These are phyloP conservation scores for Cyclura pinguis DNA, from an alignment of 2,797 vertebrate genomes.

Conservation along the genomic window DNA sequence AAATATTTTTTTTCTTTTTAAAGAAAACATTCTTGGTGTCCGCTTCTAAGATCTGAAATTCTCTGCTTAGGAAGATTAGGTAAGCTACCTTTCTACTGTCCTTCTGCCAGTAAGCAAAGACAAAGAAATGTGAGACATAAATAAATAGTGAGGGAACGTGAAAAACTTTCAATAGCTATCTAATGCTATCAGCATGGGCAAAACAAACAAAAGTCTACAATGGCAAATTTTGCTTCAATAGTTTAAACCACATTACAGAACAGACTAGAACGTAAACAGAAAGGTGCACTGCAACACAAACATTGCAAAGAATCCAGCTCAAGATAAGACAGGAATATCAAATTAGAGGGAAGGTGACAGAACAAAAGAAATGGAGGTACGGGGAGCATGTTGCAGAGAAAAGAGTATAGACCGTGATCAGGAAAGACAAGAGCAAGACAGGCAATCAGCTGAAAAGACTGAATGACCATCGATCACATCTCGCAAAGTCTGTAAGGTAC, in stretches of 20 bases:
- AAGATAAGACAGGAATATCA: background rate
- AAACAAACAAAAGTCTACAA: background rate
- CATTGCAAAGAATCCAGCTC: background rate
- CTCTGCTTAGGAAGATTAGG: background rate
- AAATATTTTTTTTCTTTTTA: background rate
- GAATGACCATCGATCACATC: background rate
- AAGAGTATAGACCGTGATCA: background rate
- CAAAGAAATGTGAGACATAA: background rate
- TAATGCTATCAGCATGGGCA: background rate
- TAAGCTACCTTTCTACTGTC: background rate
- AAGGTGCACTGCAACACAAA: background rate
- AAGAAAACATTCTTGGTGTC: background rate
- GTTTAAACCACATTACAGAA: background rate
- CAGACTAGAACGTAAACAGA: background rate
- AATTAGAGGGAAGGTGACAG: background rate
- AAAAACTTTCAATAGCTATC: background rate
- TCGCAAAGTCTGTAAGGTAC: background rate
- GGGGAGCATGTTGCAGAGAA: background rate
- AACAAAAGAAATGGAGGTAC: background rate
- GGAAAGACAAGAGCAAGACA: no score
- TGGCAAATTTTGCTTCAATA: background rate
- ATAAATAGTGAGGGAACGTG: background rate
- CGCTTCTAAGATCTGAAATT: background rate
- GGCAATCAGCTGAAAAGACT: background rate
- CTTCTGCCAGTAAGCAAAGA: background rate